A percentile compares a stretch with the other conserved stretches of the same genome.
Conservation (phyloP, 2,113 vertebrate genomes). For the Nesoenas mayeri region DNA sequence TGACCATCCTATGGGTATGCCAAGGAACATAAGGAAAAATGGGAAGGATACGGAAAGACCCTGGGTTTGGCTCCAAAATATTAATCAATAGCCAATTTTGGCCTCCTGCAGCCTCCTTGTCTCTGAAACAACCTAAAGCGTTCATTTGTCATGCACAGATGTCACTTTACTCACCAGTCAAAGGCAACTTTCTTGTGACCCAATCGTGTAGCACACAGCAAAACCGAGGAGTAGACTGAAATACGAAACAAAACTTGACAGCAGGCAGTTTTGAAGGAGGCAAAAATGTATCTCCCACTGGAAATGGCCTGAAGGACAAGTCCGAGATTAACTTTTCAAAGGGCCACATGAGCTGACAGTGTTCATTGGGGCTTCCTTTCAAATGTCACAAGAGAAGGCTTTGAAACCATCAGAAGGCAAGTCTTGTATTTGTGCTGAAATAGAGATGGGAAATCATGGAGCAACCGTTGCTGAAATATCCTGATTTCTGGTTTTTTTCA, state of each 20-base stretch:
- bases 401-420: background rate
- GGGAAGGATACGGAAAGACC: background rate
- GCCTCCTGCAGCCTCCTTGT: background rate
- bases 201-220: background rate
- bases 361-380: background rate
- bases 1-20: background rate
- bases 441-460: background rate
- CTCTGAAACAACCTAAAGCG: background rate
- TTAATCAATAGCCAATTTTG: background rate
- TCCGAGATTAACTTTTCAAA: rapidly evolving
- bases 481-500: background rate
- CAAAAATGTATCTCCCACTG: background rate
- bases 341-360: background rate
- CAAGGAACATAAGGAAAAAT: background rate
- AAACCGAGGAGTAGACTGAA: background rate
- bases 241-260: background rate
- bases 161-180: background rate
- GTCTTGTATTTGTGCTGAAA: background rate
- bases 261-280: background rate
- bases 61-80: background rate
- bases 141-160: background rate
- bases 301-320: background rate
- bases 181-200: background rate
- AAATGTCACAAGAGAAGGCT: background rate
- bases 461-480: background rate